phyloP scores from a whole-genome alignment of 2,888 invertebrate genomes.

The Chamaedrilus cognettii region DNA sequence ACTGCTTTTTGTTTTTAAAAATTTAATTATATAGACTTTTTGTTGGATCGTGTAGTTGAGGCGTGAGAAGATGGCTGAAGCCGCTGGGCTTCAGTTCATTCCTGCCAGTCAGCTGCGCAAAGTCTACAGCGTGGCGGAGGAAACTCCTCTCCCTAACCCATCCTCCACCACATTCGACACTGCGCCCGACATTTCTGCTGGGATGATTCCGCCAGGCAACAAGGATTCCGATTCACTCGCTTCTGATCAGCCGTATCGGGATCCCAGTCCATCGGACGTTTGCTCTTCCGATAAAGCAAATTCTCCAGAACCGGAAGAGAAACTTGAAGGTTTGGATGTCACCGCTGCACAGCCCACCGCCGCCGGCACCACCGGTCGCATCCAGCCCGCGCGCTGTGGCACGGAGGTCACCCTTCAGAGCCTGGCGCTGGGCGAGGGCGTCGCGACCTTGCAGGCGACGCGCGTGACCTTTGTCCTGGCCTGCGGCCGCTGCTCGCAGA shows the following conservation, averaged over 20 bases:
- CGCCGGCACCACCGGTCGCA: conserved; percentile 2
- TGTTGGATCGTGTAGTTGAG: conserved; percentile 36
- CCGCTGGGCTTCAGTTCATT: conserved; percentile 56
- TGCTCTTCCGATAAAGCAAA: background rate
- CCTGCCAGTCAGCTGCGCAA: conserved; percentile 42
- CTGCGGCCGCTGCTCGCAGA: conserved; percentile 51
- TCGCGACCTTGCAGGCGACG: conserved; percentile 59
- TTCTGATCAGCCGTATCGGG: background rate
- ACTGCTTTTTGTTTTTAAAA: no score
- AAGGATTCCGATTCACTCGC: background rate
- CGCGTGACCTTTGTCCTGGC: conserved; percentile 49
- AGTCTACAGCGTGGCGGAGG: conserved; percentile 24
- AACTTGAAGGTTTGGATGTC: no score
- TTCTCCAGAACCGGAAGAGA: background rate
- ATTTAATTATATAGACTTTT: background rate
- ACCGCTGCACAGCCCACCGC: background rate
- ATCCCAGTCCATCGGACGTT: background rate
- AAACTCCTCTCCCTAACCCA: conserved; percentile 20
- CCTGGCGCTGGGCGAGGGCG: conserved; percentile 73
- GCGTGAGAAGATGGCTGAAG: conserved; percentile 51
- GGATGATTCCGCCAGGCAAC: no score
- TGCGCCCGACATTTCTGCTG: background rate
- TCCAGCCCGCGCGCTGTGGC: conserved; percentile 41
- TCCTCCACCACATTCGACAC: conserved; percentile 4
- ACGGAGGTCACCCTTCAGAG: conserved; percentile 63